Evolutionary conservation across 2,888 invertebrate genomes (phyloP), one percentile per base, ranked within the genome.

Genomic region (Coecobrya sp.): DNA sequence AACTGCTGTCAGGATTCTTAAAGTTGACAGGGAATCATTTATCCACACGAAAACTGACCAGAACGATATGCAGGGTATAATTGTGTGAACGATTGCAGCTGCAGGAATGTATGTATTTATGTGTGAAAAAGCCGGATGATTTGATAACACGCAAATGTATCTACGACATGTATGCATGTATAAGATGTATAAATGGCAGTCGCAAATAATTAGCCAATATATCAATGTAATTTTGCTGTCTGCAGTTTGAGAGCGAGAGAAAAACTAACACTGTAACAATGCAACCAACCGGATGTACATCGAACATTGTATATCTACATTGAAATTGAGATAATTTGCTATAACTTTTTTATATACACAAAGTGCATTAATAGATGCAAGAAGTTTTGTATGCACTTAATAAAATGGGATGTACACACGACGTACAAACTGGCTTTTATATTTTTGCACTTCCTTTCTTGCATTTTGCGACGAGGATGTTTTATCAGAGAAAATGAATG

Each of bases 401-500:
- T 42, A 73, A n/a, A 45, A 73, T 45, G 16, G 0, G 45, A 73
- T 73, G 73, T 73, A 73, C 45, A 45, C 45, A 73, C 73, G 10
- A 22, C 42, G 36, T 10, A 27, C 1, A 42, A 65, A 27, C 65
- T 45, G 73, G 16, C 22, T 42, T 73, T 73, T 73, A 13, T 22
- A 13, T 10, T 45, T 36, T 73, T 73, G 45, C 73, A 73, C 36
- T 73, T 73, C 73, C 73, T 73, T 30, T 73, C 36, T 16, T 73
- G 16, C 8, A 11, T 22, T 73, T 73, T 45, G 19, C 36, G 19
- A 30, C n/a, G 70, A 27, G 11, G 16, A n/a, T 36, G 0, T 65
- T 45, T 73, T 73, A 73, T 73, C 73, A 73, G 45, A 45, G 73
- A 65, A 73, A 73, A 45, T 10, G 73, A 73, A 13, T 73, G 73